These are phyloP conservation scores for Calameuta pallipes DNA, from an alignment of 2,888 invertebrate genomes.

Conservation along the genomic window DNA sequence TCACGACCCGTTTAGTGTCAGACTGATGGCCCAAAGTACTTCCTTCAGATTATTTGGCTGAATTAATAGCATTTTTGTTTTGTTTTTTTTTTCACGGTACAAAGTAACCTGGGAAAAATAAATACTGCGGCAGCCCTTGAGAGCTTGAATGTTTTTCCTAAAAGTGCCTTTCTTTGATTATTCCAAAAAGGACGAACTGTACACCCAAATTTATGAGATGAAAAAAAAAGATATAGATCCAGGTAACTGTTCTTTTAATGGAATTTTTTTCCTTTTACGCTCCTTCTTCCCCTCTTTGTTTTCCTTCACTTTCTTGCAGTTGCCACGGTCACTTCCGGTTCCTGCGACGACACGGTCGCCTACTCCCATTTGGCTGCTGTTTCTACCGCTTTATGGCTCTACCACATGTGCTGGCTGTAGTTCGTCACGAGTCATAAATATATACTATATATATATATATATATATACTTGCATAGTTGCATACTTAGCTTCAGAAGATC, in stretches of 20 bases:
- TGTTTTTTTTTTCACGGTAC: neutral
- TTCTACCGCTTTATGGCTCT: neutral
- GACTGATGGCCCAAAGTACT: neutral
- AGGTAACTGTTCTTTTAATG: neutral
- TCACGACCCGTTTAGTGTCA: neutral
- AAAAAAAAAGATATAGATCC: neutral
- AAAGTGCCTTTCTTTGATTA: neutral
- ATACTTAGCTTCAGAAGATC: neutral
- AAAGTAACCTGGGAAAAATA: neutral
- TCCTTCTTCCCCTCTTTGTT: slow-evolving; percentile 1
- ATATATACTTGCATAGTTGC: neutral
- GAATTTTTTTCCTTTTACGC: neutral
- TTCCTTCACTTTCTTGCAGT: slow-evolving; percentile 44
- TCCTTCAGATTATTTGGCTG: neutral
- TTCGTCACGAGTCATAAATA: neutral
- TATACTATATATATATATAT: too few relatives aligned
- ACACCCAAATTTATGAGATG: neutral
- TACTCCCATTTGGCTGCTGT: slow-evolving; percentile 1
- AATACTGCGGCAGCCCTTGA: neutral
- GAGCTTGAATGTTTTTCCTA: neutral
- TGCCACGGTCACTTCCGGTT: slow-evolving; percentile 40
- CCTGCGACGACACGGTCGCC: slow-evolving; percentile 37
- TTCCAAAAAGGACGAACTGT: neutral
- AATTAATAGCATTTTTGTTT: neutral
- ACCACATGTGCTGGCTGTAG: neutral